Evolutionary conservation across 2,888 invertebrate species (phyloP), one percentile per base, ranked within the genome.

Genomic region (Lepetodrilus schrolli): DNA sequence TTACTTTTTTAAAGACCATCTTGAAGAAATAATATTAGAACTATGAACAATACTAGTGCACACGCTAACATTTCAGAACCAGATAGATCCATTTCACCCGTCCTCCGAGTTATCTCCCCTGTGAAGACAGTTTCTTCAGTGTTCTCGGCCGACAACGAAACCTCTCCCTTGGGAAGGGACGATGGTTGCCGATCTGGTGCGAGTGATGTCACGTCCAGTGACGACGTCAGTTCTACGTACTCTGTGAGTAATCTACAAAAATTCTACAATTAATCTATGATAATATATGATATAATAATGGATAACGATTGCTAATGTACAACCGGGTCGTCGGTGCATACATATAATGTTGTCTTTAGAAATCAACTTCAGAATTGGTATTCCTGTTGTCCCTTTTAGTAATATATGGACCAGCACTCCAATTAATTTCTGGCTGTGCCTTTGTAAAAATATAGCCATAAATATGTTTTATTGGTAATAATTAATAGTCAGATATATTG

Each of bases 101-200:
- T 70, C 4, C 47, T n/a, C 20, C 23, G 26, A 38, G 26, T 68
- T 47, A 13, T 47, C 5, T 37, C 43, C 7, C 43, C 68, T 26
- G 68, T 43, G 47, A 68, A 68, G 26, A 10, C 17, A 50, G 13
- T 36, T 2, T 51, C 21, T 36, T 20, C 48, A 34, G 23, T 30
- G n/a, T 70, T 23, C 13, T 23, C 70, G 8, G 20, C 49, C 0
- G 34, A 20, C 23, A 36, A 34, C 13, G 37, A 70, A 36, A 68
- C 51, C 26, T 73, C 79, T 13, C 77, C 81, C 49, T 21, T 68
- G 20, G 68, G 68, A 4, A 78, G 84, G 43, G 83, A 83, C 7
- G 84, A 83, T 49, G 84, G 82, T 74, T 84, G 82, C 66, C 78
- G 80, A 65, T 83, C 84, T 10, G 81, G 80, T 10, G 71, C 80